These are phyloP conservation scores for Tetrax tetrax DNA, from an alignment of 2,113 vertebrate genomes.

Conservation along the genomic window DNA sequence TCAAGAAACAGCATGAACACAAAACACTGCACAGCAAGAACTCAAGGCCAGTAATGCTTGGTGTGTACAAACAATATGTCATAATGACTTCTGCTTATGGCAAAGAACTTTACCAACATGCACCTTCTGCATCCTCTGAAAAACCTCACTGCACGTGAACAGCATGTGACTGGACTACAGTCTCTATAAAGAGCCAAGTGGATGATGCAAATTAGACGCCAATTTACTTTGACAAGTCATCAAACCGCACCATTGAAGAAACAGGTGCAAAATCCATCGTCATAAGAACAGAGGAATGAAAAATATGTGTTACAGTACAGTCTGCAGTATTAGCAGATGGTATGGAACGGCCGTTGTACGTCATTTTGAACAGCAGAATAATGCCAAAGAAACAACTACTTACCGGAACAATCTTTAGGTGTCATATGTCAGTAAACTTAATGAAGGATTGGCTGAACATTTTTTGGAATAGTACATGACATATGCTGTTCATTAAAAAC, in stretches of 20 bases:
- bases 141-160: not conserved
- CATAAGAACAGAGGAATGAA: not conserved
- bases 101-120: not conserved
- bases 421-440: not conserved
- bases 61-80: not conserved
- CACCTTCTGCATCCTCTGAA: not conserved
- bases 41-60: not conserved
- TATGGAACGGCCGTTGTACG: not conserved
- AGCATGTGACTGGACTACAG: rapidly evolving
- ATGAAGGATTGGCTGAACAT: not conserved
- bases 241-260: not conserved
- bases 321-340: not conserved
- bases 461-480: not conserved
- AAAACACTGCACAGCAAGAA: not conserved
- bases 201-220: not conserved
- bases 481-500: not conserved
- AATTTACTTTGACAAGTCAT: not conserved
- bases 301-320: not conserved
- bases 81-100: not conserved
- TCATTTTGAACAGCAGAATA: not conserved
- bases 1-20: not conserved
- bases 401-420: not conserved
- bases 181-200: not conserved
- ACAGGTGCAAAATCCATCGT: not conserved
- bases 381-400: not conserved